These are phyloP conservation scores for Eupelmus urozonus DNA, from an alignment of 2,888 invertebrate genomes.

Conservation along the genomic window DNA sequence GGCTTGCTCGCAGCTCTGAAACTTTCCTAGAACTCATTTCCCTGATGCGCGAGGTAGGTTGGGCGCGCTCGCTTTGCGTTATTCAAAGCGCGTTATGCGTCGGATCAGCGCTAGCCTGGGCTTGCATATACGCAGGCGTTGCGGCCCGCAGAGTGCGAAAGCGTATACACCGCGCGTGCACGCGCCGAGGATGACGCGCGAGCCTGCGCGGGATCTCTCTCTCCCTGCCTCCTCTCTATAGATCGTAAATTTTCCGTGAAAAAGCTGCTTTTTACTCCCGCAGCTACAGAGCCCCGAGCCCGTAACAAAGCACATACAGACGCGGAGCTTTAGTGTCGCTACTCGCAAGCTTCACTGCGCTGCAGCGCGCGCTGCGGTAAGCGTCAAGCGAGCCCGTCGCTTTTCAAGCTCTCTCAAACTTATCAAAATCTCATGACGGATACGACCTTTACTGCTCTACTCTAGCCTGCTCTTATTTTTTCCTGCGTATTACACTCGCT, in stretches of 20 bases:
- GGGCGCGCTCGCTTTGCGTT: slow-evolving; percentile 26
- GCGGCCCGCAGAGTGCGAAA: no score
- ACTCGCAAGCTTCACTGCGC: no score
- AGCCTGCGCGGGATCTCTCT: background rate
- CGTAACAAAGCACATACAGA: slow-evolving; percentile 16
- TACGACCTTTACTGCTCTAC: background rate
- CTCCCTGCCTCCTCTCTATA: background rate
- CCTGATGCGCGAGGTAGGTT: slow-evolving; percentile 49
- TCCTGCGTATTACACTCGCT: background rate
- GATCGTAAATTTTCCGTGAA: slow-evolving; percentile 53
- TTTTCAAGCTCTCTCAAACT: slow-evolving; percentile 29
- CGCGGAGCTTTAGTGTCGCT: background rate
- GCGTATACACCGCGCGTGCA: background rate
- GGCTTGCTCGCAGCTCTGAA: slow-evolving; percentile 20
- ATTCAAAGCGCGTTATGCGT: slow-evolving; percentile 54
- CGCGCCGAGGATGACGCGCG: slow-evolving; percentile 23
- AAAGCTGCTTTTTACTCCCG: background rate
- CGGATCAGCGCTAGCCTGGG: slow-evolving; percentile 35
- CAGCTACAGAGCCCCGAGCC: background rate
- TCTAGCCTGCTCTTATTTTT: background rate
- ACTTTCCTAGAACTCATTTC: slow-evolving; percentile 59
- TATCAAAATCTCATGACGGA: slow-evolving; percentile 14
- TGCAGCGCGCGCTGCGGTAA: slow-evolving; percentile 4
- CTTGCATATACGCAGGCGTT: background rate
- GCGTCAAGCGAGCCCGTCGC: background rate